Evolutionary conservation across 2,113 vertebrate genomes (phyloP).

Genomic region (Lampris incognitus): DNA sequence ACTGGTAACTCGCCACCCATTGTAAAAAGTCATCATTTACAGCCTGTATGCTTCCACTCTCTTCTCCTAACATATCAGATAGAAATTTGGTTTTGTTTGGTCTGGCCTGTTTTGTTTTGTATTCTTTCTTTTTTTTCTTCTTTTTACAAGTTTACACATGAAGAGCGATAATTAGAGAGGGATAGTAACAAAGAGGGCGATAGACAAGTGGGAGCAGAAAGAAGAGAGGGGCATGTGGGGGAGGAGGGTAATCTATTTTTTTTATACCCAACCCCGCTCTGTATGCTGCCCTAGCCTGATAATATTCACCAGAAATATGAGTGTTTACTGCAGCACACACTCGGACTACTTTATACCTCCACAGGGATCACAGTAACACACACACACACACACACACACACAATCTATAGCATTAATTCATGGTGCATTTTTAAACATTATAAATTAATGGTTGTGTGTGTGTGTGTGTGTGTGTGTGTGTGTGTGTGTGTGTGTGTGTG

Average conservation of each 20-base stretch:
- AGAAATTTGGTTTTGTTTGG: slow-evolving; percentile 39
- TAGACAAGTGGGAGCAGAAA: too few relatives aligned
- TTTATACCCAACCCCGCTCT: slow-evolving; percentile 1
- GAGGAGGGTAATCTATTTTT: background rate
- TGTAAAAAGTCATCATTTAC: slow-evolving; percentile 28
- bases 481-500: too few relatives aligned
- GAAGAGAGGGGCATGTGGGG: too few relatives aligned
- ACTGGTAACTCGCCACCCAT: slow-evolving; percentile 38
- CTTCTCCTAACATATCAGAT: background rate
- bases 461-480: too few relatives aligned
- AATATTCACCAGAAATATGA: background rate
- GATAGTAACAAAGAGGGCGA: background rate
- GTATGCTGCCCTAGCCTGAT: background rate
- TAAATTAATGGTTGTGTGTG: too few relatives aligned
- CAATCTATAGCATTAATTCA: too few relatives aligned
- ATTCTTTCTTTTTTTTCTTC: background rate
- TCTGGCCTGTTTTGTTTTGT: background rate
- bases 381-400: too few relatives aligned
- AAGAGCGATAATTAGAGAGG: background rate
- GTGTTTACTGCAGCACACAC: too few relatives aligned
- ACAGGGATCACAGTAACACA: too few relatives aligned
- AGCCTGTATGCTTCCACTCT: slow-evolving; percentile 35
- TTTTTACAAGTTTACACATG: slow-evolving; percentile 15
- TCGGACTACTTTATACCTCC: too few relatives aligned
- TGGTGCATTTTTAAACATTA: too few relatives aligned